Evolutionary conservation across 2,113 vertebrate species (phyloP), one percentile per base, ranked within the genome.

Genomic region (Anser cygnoides): DNA sequence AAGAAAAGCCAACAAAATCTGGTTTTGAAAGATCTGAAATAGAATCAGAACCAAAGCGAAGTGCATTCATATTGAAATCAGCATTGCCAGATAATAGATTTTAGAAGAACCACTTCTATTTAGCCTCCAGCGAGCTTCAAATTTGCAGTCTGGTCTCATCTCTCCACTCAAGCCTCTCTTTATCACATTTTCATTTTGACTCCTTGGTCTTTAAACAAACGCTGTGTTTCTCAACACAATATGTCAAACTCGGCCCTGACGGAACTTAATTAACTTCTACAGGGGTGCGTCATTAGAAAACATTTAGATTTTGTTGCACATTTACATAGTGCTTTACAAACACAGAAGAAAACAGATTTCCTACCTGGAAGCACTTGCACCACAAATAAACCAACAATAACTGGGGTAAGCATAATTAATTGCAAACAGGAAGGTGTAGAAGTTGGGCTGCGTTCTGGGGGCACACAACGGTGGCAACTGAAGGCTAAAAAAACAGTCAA

Each of bases 61-160:
- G 44, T 10, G 31, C 75, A 92, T 91, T 86, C 79, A 80, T 76
- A 94, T 70, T 93, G 89, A 90, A 91, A 92, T 78, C 82, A 86
- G 59, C 33, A 12, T 17, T 19, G 66, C 54, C 4, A 37, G 66
- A 73, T 8, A 76, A 87, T 0, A 18, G 78, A 74, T 67, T 88
- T 66, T 43, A 11, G 57, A 55, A 90, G 50, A 71, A 63, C 46
- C 54, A 74, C 52, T 89, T 90, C 23, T 18, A 37, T 74, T 71
- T 58, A 73, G 71, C 71, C 63, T 14, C 41, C 29, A 67, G 74
- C 17, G 31, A 76, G 82, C 54, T 79, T n/a, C 35, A 6, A 21
- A 96, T 94, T 63, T 94, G 85, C 65, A 94, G 75, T 92, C 92
- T 35, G 55, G 63, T 78, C 85, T 95, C 90, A 94, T 81, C 79